Base-by-base conservation (phyloP, 2,113 vertebrate species). In the Furnarius figulus region DNA sequence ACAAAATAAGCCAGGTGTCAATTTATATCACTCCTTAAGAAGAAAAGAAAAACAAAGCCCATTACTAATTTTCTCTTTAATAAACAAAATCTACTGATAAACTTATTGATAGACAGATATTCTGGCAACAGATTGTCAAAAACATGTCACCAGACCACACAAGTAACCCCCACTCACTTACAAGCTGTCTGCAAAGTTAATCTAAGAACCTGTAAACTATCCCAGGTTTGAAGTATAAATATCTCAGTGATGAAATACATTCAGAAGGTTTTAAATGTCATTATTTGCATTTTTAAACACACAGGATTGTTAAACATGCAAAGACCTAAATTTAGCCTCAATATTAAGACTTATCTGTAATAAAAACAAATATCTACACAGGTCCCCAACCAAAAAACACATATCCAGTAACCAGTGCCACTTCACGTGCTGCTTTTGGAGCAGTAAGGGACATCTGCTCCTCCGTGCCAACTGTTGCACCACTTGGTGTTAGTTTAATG, bases 121-220 rank as follows among this genome's bases (percentile, higher is more conserved):
- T 87, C 82, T 81, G 39, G 62, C 44, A 94, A 82, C 82, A 77
- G 83, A 93, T 88, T 88, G 89, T 85, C 75, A 90, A 68, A 83
- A 92, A 65, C 1, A 2, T 83, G 44, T 93, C 91, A 93, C 18
- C 83, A 92, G 91, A 71, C 49, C 86, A 90, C 67, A 65, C 53
- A 76, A 39, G 30, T 76, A 88, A 62, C 86, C 76, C 75, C 49
- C 79, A 88, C n/a, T 86, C 58, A 10, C 59, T 78, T 53, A 61
- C 79, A 83, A 95, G 83, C 75, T 92, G 93, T 93, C 89, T 95
- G 53, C 58, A 86, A 58, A 88, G 75, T 79, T 72, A 93, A 82
- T 82, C 35, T 68, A 55, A 82, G 79, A 92, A 93, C 89, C 75
- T 92, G 59, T 11, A 95, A 93, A 95, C 72, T 61, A 85, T 35